phyloP scores from a whole-genome alignment of 2,113 vertebrate species.

The Parotia lawesii region DNA sequence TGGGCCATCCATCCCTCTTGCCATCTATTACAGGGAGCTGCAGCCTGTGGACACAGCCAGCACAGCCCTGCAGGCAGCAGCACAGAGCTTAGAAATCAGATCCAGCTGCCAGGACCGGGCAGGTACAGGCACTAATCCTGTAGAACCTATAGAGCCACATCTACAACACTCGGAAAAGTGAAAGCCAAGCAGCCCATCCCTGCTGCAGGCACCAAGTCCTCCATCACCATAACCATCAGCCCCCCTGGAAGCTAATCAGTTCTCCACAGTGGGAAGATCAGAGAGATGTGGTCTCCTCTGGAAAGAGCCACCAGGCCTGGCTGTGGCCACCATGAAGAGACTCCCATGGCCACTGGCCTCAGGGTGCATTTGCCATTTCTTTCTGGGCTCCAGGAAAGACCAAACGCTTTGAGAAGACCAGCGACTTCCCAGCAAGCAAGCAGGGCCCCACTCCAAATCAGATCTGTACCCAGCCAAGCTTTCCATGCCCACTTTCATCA shows the following conservation, averaged over 20 bases:
- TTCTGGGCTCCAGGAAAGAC: not conserved
- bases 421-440: not conserved
- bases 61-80: not conserved
- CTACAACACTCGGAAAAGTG: not conserved
- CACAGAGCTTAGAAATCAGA: not conserved
- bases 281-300: accelerated
- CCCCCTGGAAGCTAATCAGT: not conserved
- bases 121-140: not conserved
- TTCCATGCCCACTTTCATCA: not conserved
- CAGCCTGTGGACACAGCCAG: not conserved
- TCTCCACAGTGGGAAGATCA: not conserved
- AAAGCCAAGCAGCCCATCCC: not conserved
- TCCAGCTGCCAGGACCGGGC: not conserved
- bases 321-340: not conserved
- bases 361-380: not conserved
- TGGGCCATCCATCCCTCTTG: not conserved
- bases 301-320: not conserved
- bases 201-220: not conserved
- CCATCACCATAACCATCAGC: not conserved
- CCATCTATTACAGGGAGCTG: slow-evolving; percentile 1
- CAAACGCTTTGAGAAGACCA: not conserved
- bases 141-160: not conserved
- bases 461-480: not conserved
- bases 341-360: accelerated
- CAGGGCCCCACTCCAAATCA: not conserved